A percentile compares a stretch with the other conserved stretches of the same genome.
These are phyloP conservation scores for Saccostrea echinata DNA, from an alignment of 1,140 invertebrate genomes.

Conservation along the genomic window DNA sequence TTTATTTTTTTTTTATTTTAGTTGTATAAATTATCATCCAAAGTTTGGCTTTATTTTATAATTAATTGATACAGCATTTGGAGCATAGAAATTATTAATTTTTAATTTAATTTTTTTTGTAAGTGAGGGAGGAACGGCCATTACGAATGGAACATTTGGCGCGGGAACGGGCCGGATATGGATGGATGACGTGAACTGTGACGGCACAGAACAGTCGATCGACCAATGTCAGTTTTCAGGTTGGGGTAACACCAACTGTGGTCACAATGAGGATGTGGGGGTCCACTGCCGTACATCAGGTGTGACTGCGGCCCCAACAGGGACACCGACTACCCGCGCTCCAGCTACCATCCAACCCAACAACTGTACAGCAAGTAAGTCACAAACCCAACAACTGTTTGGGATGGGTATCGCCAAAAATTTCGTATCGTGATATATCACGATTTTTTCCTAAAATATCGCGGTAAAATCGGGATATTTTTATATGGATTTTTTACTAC, in stretches of 20 bases:
- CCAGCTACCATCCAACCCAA: constrained; percentile 51
- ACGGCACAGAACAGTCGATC: constrained; percentile 88
- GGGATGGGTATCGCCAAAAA: no score
- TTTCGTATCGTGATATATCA: no score
- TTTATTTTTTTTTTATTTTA: no score
- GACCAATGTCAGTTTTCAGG: constrained; percentile 88
- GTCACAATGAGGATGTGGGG: constrained; percentile 88
- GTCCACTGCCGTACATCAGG: constrained; percentile 84
- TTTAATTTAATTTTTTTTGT: neutral
- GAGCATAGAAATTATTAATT: no score
- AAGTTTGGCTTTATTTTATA: no score
- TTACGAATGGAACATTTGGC: constrained; percentile 50
- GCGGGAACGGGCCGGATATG: constrained; percentile 81
- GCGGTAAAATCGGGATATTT: no score
- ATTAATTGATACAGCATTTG: no score
- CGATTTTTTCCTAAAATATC: no score
- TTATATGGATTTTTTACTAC: no score
- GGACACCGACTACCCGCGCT: constrained; percentile 57
- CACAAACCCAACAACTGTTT: neutral
- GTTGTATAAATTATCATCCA: no score
- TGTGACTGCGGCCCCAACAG: constrained; percentile 15
- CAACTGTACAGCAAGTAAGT: constrained; percentile 57
- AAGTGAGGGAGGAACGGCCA: constrained; percentile 54
- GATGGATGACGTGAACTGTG: constrained; percentile 94
- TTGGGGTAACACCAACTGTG: constrained; percentile 89